Conservation (phyloP, 2,797 vertebrate genomes). For the Leptodactylus fallax region DNA sequence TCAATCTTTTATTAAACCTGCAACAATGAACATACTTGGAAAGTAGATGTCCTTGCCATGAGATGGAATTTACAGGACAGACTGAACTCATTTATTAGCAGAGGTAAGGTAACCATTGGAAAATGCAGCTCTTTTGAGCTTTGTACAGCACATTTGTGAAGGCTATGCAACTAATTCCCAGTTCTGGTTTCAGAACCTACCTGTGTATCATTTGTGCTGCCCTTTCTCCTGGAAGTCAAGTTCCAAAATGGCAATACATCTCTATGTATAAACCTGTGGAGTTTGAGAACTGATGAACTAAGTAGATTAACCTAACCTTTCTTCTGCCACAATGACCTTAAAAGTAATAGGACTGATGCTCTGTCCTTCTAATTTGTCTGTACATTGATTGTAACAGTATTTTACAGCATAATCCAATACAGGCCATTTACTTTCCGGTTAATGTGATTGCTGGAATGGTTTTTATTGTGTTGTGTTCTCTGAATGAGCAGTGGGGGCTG, state of each 20-base stretch:
- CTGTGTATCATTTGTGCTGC: not conserved
- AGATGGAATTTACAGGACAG: not conserved
- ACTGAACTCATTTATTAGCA: not conserved
- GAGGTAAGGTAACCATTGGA: not conserved
- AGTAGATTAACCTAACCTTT: not conserved
- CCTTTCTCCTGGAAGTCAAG: too few relatives aligned
- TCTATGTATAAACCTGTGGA: not conserved
- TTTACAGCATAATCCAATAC: conserved; percentile 12
- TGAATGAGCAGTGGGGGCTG: not conserved
- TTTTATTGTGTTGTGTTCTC: conserved; percentile 24
- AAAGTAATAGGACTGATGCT: not conserved
- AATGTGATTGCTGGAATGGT: conserved; percentile 4
- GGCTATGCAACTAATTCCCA: not conserved
- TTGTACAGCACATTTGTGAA: not conserved
- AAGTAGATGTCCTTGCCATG: not conserved
- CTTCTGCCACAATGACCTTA: conserved; percentile 4
- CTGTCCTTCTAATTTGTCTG: not conserved
- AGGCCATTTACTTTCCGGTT: not conserved
- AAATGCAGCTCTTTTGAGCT: not conserved
- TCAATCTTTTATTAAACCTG: not conserved
- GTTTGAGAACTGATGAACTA: not conserved
- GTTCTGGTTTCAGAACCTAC: not conserved
- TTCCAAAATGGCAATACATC: too few relatives aligned
- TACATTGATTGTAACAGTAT: conserved; percentile 2
- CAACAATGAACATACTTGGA: not conserved